These are phyloP conservation scores for Hylaeus volcanicus DNA, from an alignment of 1,140 invertebrate species.

Conservation along the genomic window DNA sequence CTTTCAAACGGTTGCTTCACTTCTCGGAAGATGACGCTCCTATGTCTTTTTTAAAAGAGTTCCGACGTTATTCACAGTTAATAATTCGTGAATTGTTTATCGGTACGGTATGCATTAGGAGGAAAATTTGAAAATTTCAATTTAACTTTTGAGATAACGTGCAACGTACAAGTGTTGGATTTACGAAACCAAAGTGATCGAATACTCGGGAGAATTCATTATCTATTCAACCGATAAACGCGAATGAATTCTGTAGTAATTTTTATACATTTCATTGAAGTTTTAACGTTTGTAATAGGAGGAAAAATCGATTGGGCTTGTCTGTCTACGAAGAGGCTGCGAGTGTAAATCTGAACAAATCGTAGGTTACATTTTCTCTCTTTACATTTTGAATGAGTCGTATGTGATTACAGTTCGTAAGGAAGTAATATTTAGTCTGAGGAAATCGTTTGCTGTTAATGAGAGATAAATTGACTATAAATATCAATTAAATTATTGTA, in stretches of 20 bases:
- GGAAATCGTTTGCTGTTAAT: neutral
- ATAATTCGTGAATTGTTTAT: neutral
- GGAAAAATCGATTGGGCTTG: slow-evolving; percentile 9
- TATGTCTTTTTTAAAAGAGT: neutral
- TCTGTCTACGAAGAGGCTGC: neutral
- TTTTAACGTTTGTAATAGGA: neutral
- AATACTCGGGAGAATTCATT: neutral
- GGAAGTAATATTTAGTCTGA: neutral
- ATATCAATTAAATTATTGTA: neutral
- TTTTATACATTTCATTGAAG: neutral
- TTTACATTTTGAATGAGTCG: neutral
- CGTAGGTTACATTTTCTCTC: neutral
- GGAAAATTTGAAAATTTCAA: slow-evolving; percentile 7
- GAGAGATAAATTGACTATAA: neutral
- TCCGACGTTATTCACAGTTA: neutral
- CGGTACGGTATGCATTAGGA: neutral
- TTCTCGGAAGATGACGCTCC: slow-evolving; percentile 1
- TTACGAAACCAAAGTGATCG: neutral
- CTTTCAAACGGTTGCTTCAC: neutral
- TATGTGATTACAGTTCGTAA: neutral
- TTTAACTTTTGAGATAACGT: neutral
- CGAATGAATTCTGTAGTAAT: neutral
- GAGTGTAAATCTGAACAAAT: neutral
- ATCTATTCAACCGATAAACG: neutral
- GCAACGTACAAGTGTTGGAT: neutral